Evolutionary conservation across 1,140 invertebrate species (phyloP), one percentile per base, ranked within the genome.

Genomic region (Leucophenga varia): DNA sequence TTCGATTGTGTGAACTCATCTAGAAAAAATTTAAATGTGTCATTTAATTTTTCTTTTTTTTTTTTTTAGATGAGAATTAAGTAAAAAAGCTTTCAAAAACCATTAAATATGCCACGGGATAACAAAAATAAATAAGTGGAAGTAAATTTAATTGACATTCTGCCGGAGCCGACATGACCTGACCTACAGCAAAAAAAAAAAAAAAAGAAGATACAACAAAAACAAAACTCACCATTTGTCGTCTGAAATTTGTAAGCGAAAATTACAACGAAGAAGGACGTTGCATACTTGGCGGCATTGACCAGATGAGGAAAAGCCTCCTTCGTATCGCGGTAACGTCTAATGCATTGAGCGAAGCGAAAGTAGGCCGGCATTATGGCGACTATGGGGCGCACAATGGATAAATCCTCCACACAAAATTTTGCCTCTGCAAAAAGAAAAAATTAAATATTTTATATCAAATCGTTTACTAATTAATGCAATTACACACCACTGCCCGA

Each of bases 331-430:
- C 86, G 76, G 75, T 97, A 99, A 55, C 97, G 88, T 5, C 97
- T 81, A 3, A 99, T 77, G 64, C 97, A 99, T 76, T 99, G 97
- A 28, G 94, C 91, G 77, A 99, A 98, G 22, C 97, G 86, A 64
- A 95, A 95, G 88, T 94, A 98, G 0, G 96, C 95, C 1, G 97
- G 97, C 2, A 99, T 70, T 61, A 91, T 89, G 57, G 89, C 88
- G 2, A 98, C 88, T 18, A 97, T 76, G 2, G 92, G 86, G 28
- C 91, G 81, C 12, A 84, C 65, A 14, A 85, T 70, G 8, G 84
- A 76, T 12, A 81, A 82, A 49, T 81, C 82, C 18, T 81, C 77
- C 39, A 83, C 80, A 43, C 82, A 83, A 59, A 83, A 82, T 31
- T 79, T 80, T 3, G 79, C 77, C 51, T 82, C 83, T 83, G 47